A percentile compares a stretch with the other conserved stretches of the same genome.
phyloP scores from a whole-genome alignment of 2,113 vertebrate species.

The Misgurnus anguillicaudatus region DNA sequence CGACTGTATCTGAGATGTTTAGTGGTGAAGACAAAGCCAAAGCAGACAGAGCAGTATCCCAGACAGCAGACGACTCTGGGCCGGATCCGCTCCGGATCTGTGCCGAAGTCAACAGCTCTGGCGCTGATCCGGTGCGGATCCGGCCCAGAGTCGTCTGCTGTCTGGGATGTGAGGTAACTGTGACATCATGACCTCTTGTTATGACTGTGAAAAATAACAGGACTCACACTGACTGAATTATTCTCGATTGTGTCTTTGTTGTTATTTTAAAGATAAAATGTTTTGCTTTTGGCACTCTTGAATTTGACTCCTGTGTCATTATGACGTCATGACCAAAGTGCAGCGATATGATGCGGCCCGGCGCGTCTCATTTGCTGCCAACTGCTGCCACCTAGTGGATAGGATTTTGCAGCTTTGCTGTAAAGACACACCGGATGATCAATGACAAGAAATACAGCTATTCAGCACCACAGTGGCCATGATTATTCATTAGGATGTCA shows the following conservation, averaged over 20 bases:
- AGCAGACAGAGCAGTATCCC: not conserved
- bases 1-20: not conserved
- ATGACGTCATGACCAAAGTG: not conserved
- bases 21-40: not conserved
- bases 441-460: conserved; percentile 5
- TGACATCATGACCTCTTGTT: conserved; percentile 30
- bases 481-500: conserved; percentile 21
- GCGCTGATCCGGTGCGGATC: no score
- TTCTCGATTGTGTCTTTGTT: conserved; percentile 1
- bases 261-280: not conserved
- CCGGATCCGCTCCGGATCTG: no score
- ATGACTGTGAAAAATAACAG: conserved; percentile 14
- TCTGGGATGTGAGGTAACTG: not conserved
- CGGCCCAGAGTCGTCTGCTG: no score
- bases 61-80: no score
- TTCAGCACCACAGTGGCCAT: not conserved
- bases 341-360: not conserved
- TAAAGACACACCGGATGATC: not conserved
- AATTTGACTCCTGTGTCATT: not conserved
- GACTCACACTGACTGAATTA: not conserved
- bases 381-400: conserved; percentile 37
- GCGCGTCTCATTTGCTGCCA: conserved; percentile 6
- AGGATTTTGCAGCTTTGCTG: not conserved
- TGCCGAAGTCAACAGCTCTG: no score
- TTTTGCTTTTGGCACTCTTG: conserved; percentile 1